Conservation (phyloP, 2,888 invertebrate genomes). For the Drosophila limbata region DNA sequence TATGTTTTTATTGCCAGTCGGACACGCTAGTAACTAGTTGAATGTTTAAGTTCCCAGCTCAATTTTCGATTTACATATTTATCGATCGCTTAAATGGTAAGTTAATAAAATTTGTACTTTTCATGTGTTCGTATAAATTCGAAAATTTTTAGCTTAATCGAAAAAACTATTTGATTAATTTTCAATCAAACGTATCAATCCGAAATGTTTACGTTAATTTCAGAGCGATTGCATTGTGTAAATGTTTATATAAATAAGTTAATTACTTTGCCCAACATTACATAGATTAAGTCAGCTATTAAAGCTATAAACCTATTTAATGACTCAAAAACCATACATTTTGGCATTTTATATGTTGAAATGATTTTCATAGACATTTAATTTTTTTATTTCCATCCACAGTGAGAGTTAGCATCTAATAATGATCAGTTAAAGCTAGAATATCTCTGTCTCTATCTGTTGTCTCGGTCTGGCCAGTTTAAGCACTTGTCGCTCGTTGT, state of each 20-base stretch:
- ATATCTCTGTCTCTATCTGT: background rate
- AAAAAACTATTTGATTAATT: background rate
- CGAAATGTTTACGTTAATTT: background rate
- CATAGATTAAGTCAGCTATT: no score
- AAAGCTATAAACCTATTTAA: background rate
- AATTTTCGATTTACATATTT: no score
- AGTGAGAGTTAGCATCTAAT: conserved; percentile 5
- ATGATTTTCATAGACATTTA: background rate
- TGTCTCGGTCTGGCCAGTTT: conserved; percentile 14
- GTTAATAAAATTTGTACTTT: no score
- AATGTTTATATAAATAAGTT: background rate
- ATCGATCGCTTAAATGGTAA: no score
- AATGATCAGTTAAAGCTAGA: conserved; percentile 13
- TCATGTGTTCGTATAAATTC: no score
- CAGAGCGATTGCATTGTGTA: background rate
- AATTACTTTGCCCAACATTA: background rate
- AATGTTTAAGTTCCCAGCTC: no score
- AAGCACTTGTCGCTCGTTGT: conserved; percentile 72
- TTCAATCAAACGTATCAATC: background rate
- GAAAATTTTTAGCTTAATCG: background rate
- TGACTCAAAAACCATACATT: background rate
- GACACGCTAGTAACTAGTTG: no score
- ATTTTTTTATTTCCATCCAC: conserved; percentile 20
- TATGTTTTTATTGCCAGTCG: no score
- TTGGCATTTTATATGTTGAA: background rate